Evolutionary conservation across 2,888 invertebrate species (phyloP).

Genomic region (Eurytoma adleriae): DNA sequence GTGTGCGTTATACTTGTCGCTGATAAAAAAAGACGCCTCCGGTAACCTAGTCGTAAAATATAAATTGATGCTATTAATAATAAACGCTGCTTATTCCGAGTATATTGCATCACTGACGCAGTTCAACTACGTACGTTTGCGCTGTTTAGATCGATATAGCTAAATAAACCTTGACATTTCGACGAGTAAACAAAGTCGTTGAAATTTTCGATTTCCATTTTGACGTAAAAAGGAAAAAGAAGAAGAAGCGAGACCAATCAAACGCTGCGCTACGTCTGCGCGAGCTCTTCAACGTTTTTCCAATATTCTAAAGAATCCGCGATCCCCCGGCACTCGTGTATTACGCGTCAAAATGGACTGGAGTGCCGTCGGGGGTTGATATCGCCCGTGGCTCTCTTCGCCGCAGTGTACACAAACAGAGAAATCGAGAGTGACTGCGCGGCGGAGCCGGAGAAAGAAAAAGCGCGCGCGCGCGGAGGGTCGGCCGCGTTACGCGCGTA

Average conservation of each 20-base stretch:
- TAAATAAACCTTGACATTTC: too few relatives aligned
- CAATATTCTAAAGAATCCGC: too few relatives aligned
- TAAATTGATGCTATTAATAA: constrained; percentile 1
- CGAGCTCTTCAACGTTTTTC: too few relatives aligned
- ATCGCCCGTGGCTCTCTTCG: constrained; percentile 21
- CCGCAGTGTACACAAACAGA: constrained; percentile 40
- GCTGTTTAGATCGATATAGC: too few relatives aligned
- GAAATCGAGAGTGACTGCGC: constrained; percentile 48
- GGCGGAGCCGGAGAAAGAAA: constrained; percentile 23
- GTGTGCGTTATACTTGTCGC: background rate
- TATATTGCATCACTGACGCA: too few relatives aligned
- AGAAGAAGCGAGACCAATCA: too few relatives aligned
- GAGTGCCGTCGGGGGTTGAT: background rate
- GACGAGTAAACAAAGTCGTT: too few relatives aligned
- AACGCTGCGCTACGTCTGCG: too few relatives aligned
- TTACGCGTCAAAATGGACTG: constrained; percentile 30
- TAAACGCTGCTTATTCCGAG: background rate
- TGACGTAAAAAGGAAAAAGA: too few relatives aligned
- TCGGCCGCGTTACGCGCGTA: background rate
- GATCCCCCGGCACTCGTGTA: constrained; percentile 16
- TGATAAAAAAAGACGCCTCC: background rate
- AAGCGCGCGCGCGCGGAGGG: constrained; percentile 19
- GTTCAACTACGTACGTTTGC: too few relatives aligned
- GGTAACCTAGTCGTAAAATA: background rate
- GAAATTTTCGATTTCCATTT: too few relatives aligned